Percentiles rank a stretch among this genome's conserved stretches.
These are phyloP conservation scores for Drosophila micromelanica DNA, from an alignment of 1,140 invertebrate genomes.

Conservation along the genomic window DNA sequence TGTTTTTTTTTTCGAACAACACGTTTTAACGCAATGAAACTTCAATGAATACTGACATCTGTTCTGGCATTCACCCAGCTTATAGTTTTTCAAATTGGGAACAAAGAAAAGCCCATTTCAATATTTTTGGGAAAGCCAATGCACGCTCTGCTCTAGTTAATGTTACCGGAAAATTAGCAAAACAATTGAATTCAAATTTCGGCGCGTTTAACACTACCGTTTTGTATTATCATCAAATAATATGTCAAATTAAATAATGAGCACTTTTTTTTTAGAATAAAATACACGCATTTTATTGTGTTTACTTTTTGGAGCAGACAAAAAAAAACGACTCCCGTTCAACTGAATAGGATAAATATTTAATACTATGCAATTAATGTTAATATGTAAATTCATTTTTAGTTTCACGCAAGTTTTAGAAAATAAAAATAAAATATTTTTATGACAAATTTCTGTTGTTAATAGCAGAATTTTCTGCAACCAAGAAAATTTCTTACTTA, in stretches of 20 bases:
- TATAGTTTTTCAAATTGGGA: not conserved
- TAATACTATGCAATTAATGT: no score
- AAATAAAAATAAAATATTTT: no score
- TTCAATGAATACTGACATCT: slow-evolving; percentile 8
- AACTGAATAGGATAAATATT: no score
- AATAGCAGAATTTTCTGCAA: no score
- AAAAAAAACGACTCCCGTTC: not conserved
- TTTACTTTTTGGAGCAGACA: slow-evolving; percentile 34
- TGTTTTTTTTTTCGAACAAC: no score
- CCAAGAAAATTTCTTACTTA: no score
- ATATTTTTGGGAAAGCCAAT: slow-evolving; percentile 18
- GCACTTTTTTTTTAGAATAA: slow-evolving; percentile 5
- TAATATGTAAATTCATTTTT: no score
- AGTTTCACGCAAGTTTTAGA: no score
- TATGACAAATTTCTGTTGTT: no score
- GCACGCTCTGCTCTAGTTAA: slow-evolving; percentile 60
- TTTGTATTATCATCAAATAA: not conserved
- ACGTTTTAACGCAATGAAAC: slow-evolving; percentile 7
- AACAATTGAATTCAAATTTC: slow-evolving; percentile 49
- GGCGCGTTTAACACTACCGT: slow-evolving; percentile 2
- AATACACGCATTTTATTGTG: slow-evolving; percentile 21
- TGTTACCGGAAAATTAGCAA: slow-evolving; percentile 4
- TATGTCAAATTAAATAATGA: slow-evolving; percentile 12
- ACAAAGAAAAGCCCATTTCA: slow-evolving; percentile 1
- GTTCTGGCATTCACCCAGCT: not conserved